Evolutionary conservation across 1,140 invertebrate genomes (phyloP).

Genomic region (Zaprionus inermis): DNA sequence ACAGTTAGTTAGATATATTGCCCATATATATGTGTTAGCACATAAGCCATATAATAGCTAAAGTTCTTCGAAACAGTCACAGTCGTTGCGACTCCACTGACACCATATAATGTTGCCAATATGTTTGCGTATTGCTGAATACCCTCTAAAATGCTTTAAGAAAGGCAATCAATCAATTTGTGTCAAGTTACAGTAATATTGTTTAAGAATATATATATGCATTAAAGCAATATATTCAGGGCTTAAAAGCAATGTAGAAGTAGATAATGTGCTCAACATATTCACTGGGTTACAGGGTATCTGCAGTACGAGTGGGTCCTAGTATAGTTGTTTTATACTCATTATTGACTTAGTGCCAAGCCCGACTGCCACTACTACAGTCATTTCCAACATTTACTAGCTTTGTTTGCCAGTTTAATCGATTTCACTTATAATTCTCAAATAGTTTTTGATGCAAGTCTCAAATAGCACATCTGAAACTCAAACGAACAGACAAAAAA

Average conservation of each 20-base stretch:
- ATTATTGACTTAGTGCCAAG: constrained; percentile 1
- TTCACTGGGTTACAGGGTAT: not conserved
- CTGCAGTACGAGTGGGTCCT: not conserved
- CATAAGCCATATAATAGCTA: not conserved
- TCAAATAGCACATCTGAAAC: not conserved
- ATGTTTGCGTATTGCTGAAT: not conserved
- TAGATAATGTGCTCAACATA: too few species aligned
- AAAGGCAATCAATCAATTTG: too few species aligned
- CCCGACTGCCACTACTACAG: not conserved
- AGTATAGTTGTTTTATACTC: not conserved
- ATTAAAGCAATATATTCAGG: too few species aligned
- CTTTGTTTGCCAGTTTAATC: not conserved
- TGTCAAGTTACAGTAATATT: too few species aligned
- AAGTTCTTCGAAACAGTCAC: not conserved
- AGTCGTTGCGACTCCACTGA: not conserved
- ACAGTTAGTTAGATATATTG: not conserved
- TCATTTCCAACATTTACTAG: not conserved
- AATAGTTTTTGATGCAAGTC: not conserved
- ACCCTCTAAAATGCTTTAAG: not conserved
- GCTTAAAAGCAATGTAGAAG: too few species aligned
- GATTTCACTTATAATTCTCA: constrained; percentile 17
- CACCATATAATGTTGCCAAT: not conserved
- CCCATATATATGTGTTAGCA: not conserved
- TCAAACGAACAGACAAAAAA: not conserved
- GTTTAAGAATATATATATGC: too few species aligned